These are phyloP conservation scores for Hydrocynus forskahlii DNA, from an alignment of 2,797 vertebrate genomes.

Conservation along the genomic window DNA sequence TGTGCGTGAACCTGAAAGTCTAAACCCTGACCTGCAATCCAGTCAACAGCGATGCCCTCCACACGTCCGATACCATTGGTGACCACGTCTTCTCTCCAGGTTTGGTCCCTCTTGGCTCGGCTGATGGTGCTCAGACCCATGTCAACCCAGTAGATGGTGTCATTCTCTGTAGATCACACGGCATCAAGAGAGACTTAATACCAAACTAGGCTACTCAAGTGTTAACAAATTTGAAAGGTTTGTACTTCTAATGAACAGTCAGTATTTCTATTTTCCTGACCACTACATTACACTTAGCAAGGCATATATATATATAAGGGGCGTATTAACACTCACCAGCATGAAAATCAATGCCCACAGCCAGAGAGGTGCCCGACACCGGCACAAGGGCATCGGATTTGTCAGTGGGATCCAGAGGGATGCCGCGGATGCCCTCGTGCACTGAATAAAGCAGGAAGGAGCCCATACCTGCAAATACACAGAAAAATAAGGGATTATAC, in stretches of 20 bases:
- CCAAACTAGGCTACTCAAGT: not conserved
- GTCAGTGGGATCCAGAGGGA: constrained; percentile 92
- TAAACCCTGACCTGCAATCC: constrained; percentile 87
- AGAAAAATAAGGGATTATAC: not conserved
- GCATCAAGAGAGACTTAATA: not conserved
- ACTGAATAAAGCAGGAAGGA: constrained; percentile 97
- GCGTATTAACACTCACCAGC: constrained; percentile 79
- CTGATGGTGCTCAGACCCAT: constrained; percentile 98
- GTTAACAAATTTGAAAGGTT: not conserved
- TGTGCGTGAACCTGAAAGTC: not conserved
- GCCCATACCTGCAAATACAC: constrained; percentile 84
- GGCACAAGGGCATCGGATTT: constrained; percentile 96
- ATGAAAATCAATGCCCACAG: constrained; percentile 96
- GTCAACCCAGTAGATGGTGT: constrained; percentile 99
- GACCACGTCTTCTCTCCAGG: constrained; percentile 95
- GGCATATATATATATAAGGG: no score
- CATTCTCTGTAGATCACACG: constrained; percentile 82
- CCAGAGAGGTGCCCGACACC: constrained; percentile 93
- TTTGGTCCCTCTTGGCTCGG: constrained; percentile 95
- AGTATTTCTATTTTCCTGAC: not conserved
- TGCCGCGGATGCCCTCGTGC: constrained; percentile 95
- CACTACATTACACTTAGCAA: not conserved
- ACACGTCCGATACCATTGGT: constrained; percentile 96
- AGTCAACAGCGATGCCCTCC: constrained; percentile 96
- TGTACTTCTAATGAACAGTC: not conserved